Percentiles rank a stretch among this genome's conserved stretches.
phyloP scores from a whole-genome alignment of 2,797 vertebrate species.

The Catharus ustulatus region DNA sequence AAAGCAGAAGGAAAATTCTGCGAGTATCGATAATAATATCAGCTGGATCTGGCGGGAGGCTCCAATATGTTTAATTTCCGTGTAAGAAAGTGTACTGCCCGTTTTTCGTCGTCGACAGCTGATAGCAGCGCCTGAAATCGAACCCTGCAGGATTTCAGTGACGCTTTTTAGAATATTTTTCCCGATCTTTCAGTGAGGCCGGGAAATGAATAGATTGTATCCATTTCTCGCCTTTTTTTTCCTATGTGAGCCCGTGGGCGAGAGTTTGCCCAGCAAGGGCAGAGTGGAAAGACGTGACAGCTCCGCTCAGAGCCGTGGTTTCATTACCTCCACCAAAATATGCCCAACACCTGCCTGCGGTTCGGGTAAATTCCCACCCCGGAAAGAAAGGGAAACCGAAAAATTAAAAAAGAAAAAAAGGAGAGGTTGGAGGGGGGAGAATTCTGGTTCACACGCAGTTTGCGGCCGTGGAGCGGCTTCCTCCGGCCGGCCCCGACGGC shows the following conservation, averaged over 20 bases:
- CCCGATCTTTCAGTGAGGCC: not conserved
- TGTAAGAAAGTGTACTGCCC: not conserved
- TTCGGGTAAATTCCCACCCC: not conserved
- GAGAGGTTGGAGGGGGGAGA: rapidly evolving
- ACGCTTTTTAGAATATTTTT: not conserved
- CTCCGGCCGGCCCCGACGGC: not conserved
- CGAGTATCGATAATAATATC: not conserved
- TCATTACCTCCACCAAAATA: not conserved
- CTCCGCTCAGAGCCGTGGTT: not conserved
- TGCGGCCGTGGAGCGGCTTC: not conserved
- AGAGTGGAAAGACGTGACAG: not conserved
- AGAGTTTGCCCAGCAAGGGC: not conserved
- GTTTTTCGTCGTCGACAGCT: not conserved
- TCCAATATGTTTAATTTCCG: not conserved
- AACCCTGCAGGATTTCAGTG: not conserved
- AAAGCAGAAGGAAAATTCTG: not conserved
- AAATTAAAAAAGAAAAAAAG: rapidly evolving
- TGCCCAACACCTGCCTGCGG: not conserved
- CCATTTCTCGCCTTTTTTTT: not conserved
- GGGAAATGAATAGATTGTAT: not conserved
- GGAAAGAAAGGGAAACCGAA: not conserved
- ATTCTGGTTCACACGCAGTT: not conserved
- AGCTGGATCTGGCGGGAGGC: not conserved
- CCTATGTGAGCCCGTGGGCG: not conserved
- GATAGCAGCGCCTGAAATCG: not conserved